Evolutionary conservation across 2,888 invertebrate species (phyloP), one percentile per base, ranked within the genome.

Genomic region (Chirona hameri): DNA sequence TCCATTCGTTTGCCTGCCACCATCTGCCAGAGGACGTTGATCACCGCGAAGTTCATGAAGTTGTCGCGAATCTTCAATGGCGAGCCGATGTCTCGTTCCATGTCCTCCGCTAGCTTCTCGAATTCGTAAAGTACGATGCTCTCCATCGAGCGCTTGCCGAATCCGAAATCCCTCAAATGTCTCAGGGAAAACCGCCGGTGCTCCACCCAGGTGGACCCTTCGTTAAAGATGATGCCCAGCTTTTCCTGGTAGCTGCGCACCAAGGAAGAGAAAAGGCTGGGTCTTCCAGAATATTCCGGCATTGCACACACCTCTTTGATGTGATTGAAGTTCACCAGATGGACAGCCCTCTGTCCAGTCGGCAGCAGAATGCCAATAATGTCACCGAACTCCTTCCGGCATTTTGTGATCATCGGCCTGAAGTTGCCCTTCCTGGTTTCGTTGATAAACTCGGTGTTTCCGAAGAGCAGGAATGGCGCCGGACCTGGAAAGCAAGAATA

Each of bases 1-100:
- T 60, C 57, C 21, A 21, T 4, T 18, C 57, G 9, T 5, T 14
- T 48, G 48, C 79, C 24, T 9, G 21, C 79, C 48, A 39, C 48
- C 46, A 79, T 24, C 24, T 79, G 14, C 79, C 79, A 79, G 21
- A 79, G 14, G n/a, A 48, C n/a, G 79, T 79, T 79, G 21, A 79
- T 9, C 4, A 79, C 48, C 15, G 79, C 5, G 18, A 79, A 5
- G 79, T 79, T 79, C 4, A 48, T 10, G 48, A 79, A 79, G 57
- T 24, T 4, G 57, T 60, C 5, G 15, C 18, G 15, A 4, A 60
- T 24, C 18, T 9, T 60, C 57, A 60, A 21, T 18, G 57, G 57
- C 21, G 21, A 24, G 15, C 18, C 57, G 21, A 24, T 21, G 24
- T 60, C 18, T 60, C 18, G 57, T 60, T 21, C 24, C 57, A 60